phyloP scores from a whole-genome alignment of 1,140 invertebrate genomes.

The Meteorus sp. region DNA sequence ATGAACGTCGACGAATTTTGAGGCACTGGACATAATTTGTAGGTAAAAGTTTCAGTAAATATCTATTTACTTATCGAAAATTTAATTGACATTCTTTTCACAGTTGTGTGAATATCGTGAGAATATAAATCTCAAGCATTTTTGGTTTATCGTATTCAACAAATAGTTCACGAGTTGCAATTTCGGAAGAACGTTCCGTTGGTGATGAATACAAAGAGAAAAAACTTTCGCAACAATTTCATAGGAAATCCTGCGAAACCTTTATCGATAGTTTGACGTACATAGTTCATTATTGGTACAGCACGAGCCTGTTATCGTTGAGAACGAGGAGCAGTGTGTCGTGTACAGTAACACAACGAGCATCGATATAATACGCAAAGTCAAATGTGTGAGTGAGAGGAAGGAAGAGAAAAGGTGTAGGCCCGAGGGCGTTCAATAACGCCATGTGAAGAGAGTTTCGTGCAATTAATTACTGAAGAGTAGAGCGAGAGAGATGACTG shows the following conservation, averaged over 20 bases:
- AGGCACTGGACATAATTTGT: too few relatives aligned
- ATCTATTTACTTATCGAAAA: too few relatives aligned
- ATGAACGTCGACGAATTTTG: too few relatives aligned
- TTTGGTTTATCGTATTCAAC: too few relatives aligned
- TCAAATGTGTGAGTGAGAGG: not conserved
- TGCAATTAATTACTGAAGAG: conserved; percentile 32
- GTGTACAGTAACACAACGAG: conserved; percentile 15
- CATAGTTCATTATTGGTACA: conserved; percentile 15
- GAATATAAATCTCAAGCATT: too few relatives aligned
- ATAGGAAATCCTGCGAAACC: not conserved
- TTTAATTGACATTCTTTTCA: too few relatives aligned
- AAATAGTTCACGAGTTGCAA: too few relatives aligned
- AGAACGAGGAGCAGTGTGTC: not conserved
- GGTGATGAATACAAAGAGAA: not conserved
- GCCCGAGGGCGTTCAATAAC: conserved; percentile 19
- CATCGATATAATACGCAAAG: conserved; percentile 15
- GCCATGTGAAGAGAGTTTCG: conserved; percentile 27
- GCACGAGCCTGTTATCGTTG: not conserved
- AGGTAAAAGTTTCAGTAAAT: too few relatives aligned
- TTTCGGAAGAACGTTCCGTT: too few relatives aligned
- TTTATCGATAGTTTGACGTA: conserved; percentile 20
- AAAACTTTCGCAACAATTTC: not conserved
- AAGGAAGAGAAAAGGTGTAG: not conserved
- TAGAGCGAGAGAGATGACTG: too few relatives aligned
- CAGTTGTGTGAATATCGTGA: too few relatives aligned